Conservation (phyloP, 2,797 vertebrate species). For the Ctenosaura bakeri region DNA sequence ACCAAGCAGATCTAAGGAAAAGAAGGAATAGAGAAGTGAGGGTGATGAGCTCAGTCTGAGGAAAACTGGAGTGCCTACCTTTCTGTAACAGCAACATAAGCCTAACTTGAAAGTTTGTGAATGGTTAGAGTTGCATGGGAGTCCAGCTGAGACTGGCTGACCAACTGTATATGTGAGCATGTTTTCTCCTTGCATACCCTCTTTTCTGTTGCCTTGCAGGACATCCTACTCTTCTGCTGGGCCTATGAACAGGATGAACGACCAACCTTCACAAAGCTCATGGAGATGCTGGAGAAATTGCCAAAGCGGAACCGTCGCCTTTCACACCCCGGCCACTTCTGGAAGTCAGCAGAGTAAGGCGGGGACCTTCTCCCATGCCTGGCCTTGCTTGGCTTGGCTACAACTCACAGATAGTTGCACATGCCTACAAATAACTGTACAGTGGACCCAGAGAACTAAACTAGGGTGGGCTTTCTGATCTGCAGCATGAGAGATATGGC, state of each 20-base stretch:
- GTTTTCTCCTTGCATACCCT: background rate
- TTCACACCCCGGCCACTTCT: constrained; percentile 99
- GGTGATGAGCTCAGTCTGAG: too few species aligned
- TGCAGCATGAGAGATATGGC: too few species aligned
- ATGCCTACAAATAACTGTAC: background rate
- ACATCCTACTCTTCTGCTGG: constrained; percentile 98
- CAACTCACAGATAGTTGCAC: background rate
- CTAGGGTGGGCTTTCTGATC: background rate
- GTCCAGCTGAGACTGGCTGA: background rate
- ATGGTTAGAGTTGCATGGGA: background rate
- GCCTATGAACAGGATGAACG: constrained; percentile 94
- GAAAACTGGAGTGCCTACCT: background rate
- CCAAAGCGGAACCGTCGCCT: constrained; percentile 99
- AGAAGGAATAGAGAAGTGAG: background rate
- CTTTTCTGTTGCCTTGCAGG: constrained; percentile 78
- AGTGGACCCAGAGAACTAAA: background rate
- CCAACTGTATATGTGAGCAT: too few species aligned
- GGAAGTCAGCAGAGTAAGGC: constrained; percentile 99
- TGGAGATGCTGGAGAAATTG: constrained; percentile 99
- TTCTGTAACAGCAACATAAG: background rate
- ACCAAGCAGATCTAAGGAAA: background rate
- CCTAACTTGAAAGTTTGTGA: background rate
- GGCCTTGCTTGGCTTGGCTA: background rate
- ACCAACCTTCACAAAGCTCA: constrained; percentile 97
- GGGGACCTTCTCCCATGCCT: background rate